Evolutionary conservation across 1,140 invertebrate genomes (phyloP), one percentile per base, ranked within the genome.

Genomic region (Ruditapes philippinarum): DNA sequence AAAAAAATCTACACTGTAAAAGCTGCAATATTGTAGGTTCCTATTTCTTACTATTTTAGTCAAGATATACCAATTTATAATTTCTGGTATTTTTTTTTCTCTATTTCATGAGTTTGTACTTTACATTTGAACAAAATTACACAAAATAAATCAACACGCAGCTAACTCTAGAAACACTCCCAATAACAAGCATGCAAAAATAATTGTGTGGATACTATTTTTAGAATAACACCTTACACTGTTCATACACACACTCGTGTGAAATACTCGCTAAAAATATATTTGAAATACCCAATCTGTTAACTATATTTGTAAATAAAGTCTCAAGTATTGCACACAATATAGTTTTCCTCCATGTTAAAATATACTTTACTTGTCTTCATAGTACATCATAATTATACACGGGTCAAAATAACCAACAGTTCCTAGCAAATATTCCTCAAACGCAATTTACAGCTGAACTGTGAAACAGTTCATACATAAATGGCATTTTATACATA

Each of bases 281-380:
- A 19, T 40, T 70, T 70, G 65, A 40, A 70, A 70, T 70, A 70
- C 65, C 65, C 65, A 70, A 70, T n/a, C 17, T 19, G 40, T 70
- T 70, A 70, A 38, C 38, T n/a, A 70, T 17, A 22, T 38, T 12
- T 5, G 19, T 70, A 12, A 17, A 31, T 38, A 40, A 40, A 70
- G 4, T n/a, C 57, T 40, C 12, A 14, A 40, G 0, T 70, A 70
- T 70, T 70, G 65, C 65, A 70, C 65, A 70, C 65, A 70, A 28
- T n/a, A 38, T 12, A n/a, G 12, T 70, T 70, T 70, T 70, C 65
- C 65, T 42, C 65, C 65, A 70, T 70, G 40, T 70, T 36, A 70
- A 36, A 70, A 70, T n/a, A 40, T 40, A 70, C 65, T 70, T 70
- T 5, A 38, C 14, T 40, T 70, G 38, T 40, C 33, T 40, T 40